These are phyloP conservation scores for Lepidurus couesii DNA, from an alignment of 1,140 invertebrate species.

Conservation along the genomic window DNA sequence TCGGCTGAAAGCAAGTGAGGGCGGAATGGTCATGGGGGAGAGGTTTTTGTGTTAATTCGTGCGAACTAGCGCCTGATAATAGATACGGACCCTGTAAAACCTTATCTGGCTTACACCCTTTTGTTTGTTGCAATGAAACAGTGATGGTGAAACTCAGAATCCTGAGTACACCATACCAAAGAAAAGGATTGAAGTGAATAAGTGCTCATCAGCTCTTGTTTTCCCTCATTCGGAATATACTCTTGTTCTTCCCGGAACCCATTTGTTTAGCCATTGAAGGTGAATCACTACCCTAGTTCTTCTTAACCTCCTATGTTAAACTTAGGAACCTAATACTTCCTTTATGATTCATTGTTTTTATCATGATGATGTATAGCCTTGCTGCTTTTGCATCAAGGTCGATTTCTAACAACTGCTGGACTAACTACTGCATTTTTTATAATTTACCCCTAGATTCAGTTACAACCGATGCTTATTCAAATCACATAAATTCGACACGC, in stretches of 20 bases:
- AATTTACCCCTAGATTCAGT: too few species aligned
- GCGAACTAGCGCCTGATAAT: background rate
- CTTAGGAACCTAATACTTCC: too few species aligned
- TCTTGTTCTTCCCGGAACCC: background rate
- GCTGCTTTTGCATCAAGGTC: too few species aligned
- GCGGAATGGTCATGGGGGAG: background rate
- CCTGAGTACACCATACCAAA: background rate
- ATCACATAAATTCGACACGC: too few species aligned
- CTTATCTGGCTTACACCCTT: background rate
- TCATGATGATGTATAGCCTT: too few species aligned
- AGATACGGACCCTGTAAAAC: background rate
- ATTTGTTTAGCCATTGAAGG: background rate
- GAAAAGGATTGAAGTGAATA: background rate
- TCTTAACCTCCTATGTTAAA: too few species aligned
- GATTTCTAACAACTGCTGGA: too few species aligned
- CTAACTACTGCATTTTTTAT: too few species aligned
- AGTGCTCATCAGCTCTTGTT: background rate
- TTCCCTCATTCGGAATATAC: background rate
- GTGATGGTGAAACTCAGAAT: background rate
- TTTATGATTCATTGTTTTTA: too few species aligned
- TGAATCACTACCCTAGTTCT: too few species aligned
- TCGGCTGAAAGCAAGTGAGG: background rate
- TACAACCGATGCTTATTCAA: too few species aligned
- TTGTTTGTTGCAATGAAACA: background rate
- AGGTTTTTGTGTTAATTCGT: background rate